phyloP scores from a whole-genome alignment of 2,888 invertebrate species.

The Ichneumon xanthorius region DNA sequence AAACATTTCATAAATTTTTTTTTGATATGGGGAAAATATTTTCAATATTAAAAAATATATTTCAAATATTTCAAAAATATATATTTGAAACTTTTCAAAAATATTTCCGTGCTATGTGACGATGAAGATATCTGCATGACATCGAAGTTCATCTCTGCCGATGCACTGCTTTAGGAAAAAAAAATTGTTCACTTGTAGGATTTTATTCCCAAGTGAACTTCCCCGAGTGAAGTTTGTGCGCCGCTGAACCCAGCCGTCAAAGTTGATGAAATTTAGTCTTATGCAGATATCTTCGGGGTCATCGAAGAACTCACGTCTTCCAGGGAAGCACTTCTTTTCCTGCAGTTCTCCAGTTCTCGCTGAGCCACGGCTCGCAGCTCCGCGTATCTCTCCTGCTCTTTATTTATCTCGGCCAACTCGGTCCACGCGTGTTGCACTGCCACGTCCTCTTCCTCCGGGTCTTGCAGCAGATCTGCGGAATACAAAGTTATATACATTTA shows the following conservation, averaged over 20 bases:
- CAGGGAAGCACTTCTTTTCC: constrained; percentile 91
- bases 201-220: too few species aligned
- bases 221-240: too few species aligned
- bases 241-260: too few species aligned
- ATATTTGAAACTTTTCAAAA: too few species aligned
- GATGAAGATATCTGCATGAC: too few species aligned
- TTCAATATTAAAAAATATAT: neutral
- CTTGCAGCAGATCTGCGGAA: constrained; percentile 77
- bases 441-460: constrained; percentile 87
- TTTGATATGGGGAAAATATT: neutral
- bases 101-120: too few species aligned
- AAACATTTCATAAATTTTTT: neutral
- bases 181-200: too few species aligned
- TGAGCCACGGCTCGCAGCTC: constrained; percentile 91
- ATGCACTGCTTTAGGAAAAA: neutral
- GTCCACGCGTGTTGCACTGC: constrained; percentile 93
- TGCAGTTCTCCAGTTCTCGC: constrained; percentile 92
- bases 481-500: neutral
- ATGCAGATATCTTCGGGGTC: neutral
- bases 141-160: too few species aligned
- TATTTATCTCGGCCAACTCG: constrained; percentile 93
- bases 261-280: too few species aligned
- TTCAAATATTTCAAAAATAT: neutral
- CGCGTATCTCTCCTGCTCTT: constrained; percentile 93
- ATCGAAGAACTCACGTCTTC: constrained; percentile 90